phyloP scores from a whole-genome alignment of 2,113 vertebrate species.

The Cichladusa arquata region DNA sequence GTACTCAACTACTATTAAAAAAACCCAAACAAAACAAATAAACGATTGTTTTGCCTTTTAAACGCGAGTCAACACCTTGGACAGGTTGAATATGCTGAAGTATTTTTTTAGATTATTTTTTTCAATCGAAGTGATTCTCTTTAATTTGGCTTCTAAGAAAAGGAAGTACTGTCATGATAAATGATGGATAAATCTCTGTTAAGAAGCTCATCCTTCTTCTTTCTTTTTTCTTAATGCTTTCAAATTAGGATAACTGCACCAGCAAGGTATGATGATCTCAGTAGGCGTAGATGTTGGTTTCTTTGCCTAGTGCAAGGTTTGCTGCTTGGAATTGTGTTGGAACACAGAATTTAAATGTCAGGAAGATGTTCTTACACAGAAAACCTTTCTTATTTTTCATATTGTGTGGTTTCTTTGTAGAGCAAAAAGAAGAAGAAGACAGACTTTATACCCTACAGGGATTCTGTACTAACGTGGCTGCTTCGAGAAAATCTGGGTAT shows the following conservation, averaged over 20 bases:
- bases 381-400: not conserved
- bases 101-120: not conserved
- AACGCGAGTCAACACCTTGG: not conserved
- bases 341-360: not conserved
- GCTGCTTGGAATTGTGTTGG: not conserved
- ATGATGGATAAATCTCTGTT: not conserved
- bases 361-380: not conserved
- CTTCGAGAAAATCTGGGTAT: conserved; percentile 96
- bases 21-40: not conserved
- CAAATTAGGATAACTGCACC: conserved; percentile 93
- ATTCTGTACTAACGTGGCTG: conserved; percentile 98
- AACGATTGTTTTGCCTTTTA: not conserved
- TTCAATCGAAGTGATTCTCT: not conserved
- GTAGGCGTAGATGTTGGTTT: not conserved
- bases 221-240: conserved; percentile 78
- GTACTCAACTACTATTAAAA: not conserved
- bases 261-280: conserved; percentile 87
- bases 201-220: conserved; percentile 53
- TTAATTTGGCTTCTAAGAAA: not conserved
- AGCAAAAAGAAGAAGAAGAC: conserved; percentile 99
- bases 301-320: not conserved
- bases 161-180: not conserved
- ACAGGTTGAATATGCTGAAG: not conserved
- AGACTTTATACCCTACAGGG: conserved; percentile 97
- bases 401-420: conserved; percentile 68